These are phyloP conservation scores for Oreochromis mossambicus DNA, from an alignment of 2,797 vertebrate genomes.

Conservation along the genomic window DNA sequence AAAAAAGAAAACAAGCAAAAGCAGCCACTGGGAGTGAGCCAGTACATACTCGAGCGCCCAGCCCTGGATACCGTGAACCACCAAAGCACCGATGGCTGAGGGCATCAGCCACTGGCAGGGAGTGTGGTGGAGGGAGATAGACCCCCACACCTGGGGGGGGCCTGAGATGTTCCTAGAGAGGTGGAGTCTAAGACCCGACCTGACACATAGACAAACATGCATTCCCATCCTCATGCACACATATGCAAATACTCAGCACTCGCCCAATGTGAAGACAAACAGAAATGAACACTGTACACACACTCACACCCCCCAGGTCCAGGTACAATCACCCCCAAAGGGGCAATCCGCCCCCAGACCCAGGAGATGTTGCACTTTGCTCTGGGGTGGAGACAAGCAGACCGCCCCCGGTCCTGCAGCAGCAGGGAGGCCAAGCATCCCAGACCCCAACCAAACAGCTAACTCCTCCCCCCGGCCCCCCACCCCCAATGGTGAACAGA, in stretches of 20 bases:
- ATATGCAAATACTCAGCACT: not conserved
- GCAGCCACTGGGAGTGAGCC: not conserved
- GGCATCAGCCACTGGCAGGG: not conserved
- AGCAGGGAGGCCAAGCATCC: not conserved
- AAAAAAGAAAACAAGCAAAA: not conserved
- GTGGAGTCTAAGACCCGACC: not conserved
- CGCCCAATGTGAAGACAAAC: not conserved
- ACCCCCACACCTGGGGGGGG: not conserved
- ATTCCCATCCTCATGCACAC: not conserved
- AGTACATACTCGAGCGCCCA: not conserved
- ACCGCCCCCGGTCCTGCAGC: fast-evolving
- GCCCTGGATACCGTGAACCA: not conserved
- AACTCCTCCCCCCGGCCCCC: not conserved
- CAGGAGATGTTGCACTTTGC: not conserved
- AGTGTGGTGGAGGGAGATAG: not conserved
- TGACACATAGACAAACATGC: not conserved
- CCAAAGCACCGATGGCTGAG: not conserved
- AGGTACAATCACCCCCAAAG: not conserved
- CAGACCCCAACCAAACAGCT: not conserved
- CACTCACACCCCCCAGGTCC: not conserved
- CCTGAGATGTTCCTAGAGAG: not conserved
- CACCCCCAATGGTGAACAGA: not conserved
- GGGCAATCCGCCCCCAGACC: not conserved
- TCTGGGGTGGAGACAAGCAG: not conserved
- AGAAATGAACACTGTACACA: not conserved